Evolutionary conservation across 1,140 invertebrate species (phyloP).

Genomic region (Drosophila virilis): DNA sequence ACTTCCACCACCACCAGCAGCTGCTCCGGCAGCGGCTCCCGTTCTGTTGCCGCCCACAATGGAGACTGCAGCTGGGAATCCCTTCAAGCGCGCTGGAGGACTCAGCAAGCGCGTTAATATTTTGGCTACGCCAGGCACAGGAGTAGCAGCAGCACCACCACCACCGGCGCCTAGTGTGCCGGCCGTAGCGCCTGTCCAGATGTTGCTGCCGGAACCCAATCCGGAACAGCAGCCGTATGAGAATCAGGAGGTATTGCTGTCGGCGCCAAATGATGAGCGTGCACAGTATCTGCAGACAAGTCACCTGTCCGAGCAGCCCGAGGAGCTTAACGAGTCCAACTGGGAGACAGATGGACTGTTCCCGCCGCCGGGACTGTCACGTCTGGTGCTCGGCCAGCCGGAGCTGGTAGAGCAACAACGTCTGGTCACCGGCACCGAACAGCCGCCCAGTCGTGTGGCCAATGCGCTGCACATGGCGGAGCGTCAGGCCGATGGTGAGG

Average conservation of each 20-base stretch:
- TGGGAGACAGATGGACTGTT: constrained; percentile 71
- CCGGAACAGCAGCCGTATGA: constrained; percentile 38
- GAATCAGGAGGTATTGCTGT: constrained; percentile 78
- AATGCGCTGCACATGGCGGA: constrained; percentile 73
- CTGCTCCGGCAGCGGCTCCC: constrained; percentile 12
- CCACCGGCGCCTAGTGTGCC: not conserved
- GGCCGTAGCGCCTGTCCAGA: constrained; percentile 11
- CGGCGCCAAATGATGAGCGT: constrained; percentile 86
- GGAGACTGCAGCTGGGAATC: constrained; percentile 54
- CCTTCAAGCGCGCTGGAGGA: constrained; percentile 82
- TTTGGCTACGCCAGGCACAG: constrained; percentile 49
- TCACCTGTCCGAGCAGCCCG: constrained; percentile 86
- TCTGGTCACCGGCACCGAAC: constrained; percentile 73
- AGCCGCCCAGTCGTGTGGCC: constrained; percentile 84
- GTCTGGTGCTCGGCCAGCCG: constrained; percentile 88
- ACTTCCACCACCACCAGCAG: not conserved
- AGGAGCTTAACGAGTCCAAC: constrained; percentile 70
- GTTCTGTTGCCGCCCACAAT: constrained; percentile 25
- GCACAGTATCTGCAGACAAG: constrained; percentile 90
- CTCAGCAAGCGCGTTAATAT: constrained; percentile 81
- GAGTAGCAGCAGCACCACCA: constrained; percentile 9
- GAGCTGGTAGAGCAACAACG: constrained; percentile 86
- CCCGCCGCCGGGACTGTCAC: constrained; percentile 87
- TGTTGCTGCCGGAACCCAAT: constrained; percentile 15
- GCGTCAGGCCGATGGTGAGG: constrained; percentile 81